Base-by-base conservation (phyloP, 2,113 vertebrate genomes). In the Galbula dea region DNA sequence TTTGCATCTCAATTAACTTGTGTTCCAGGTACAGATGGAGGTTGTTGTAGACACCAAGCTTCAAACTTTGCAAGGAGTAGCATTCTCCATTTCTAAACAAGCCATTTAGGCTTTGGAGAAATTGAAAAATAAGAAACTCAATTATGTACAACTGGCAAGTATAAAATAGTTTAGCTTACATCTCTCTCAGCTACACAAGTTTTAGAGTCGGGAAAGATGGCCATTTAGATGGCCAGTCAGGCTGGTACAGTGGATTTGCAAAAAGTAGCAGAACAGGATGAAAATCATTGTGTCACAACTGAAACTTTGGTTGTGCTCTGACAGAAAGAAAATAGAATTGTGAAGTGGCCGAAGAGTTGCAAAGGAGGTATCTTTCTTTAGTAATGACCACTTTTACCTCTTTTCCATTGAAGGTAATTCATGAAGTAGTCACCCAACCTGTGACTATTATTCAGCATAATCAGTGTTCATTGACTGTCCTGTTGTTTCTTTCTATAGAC, bases 81-180 rank as follows among this genome's bases (percentile, higher is more conserved):
- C 98, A 34, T 99, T 99, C 93, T 99, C 99, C 27, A 94, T 99
- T 90, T 98, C 99, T 93, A 94, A 94, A 94, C 98, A 99, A 26
- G 99, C 98, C 39, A 83, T 98, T 30, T 98, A 98, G 45, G 99
- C 99, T 83, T 98, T 99, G 86, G 98, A 98, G 95, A 98, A 98
- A 76, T 95, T 99, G 95, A 98, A 97, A 95, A 97, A 97, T 78
- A 98, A 98, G 95, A 98, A 97, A 94, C 90, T 99, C 79, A 99
- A 99, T 97, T 99, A 99, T 46, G 98, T 99, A 49, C 99, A 99
- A 43, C 98, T 99, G 98, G 99, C 98, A 97, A 98, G 98, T 98
- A 96, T 55, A 86, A 57, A 74, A 65, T 86, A 41, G 11, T 83
- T 95, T 5, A 72, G 32, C 51, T 79, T n/a, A n/a, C n/a, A n/a